phyloP scores from a whole-genome alignment of 2,888 invertebrate species.

The Drosophila kanekoi region DNA sequence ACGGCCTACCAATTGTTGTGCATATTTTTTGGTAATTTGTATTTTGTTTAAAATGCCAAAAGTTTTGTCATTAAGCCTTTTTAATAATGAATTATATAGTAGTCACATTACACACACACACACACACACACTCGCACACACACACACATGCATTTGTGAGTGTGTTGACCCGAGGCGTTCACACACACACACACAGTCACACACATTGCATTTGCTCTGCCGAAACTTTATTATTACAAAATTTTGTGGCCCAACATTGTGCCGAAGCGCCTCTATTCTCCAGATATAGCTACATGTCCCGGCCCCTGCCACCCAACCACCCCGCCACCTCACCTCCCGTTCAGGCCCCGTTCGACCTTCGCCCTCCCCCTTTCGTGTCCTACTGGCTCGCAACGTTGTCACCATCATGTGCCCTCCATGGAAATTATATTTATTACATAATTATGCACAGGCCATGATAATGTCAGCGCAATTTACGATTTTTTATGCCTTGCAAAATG shows the following conservation, averaged over 20 bases:
- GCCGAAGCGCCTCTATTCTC: slow-evolving; percentile 14
- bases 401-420: slow-evolving; percentile 41
- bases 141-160: slow-evolving; percentile 16
- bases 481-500: slow-evolving; percentile 17
- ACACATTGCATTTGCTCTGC: slow-evolving; percentile 21
- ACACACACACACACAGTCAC: slow-evolving; percentile 18
- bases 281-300: slow-evolving; percentile 5
- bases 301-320: not conserved
- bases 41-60: slow-evolving; percentile 54
- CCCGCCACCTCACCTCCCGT: not conserved
- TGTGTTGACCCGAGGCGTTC: slow-evolving; percentile 48
- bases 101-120: slow-evolving; percentile 46
- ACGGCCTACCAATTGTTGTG: slow-evolving; percentile 21
- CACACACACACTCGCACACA: slow-evolving; percentile 20
- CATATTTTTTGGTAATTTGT: slow-evolving; percentile 28
- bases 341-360: too few species aligned
- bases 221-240: slow-evolving; percentile 46
- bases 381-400: slow-evolving; percentile 4
- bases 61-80: slow-evolving; percentile 78
- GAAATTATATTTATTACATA: slow-evolving; percentile 77
- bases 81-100: slow-evolving; percentile 72
- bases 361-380: not conserved
- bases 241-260: slow-evolving; percentile 40
- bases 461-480: slow-evolving; percentile 34
- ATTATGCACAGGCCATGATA: slow-evolving; percentile 68